Evolutionary conservation across 2,888 invertebrate species (phyloP), one percentile per base, ranked within the genome.

Genomic region (Orthonychiurus folsomi): DNA sequence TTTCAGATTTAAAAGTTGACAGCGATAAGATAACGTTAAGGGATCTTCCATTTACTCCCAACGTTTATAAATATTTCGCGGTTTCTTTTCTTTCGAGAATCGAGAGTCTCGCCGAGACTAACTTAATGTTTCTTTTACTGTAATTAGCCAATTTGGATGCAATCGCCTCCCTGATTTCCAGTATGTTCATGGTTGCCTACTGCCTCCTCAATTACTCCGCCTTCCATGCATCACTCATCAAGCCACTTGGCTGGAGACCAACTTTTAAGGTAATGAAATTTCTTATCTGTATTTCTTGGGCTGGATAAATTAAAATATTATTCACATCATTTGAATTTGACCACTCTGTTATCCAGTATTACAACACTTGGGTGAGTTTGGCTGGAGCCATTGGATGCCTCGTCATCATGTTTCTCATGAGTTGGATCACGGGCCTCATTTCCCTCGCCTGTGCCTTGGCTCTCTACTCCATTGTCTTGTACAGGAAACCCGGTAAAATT

Each of bases 381-480:
- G 54, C 77, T 20, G 80, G 80, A 50, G 76, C 79, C 2, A 57
- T 79, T 53, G 53, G 76, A 24, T 77, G 76, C 60, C 66, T 76
- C 50, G 76, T 74, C 23, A 79, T 81, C 27, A 82, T 81, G 81
- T 81, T 82, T 74, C 74, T 82, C 37, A 80, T 81, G 70, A 78
- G 79, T 72, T 81, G 80, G 80, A 76, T 77, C 75, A 78, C 79
- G 12, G 81, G 81, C 3, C 74, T 82, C 15, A 71, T 80, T 64
- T 80, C 81, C 1, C 77, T 81, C 65, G 76, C 75, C 63, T 72
- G 77, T 60, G 75, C 78, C 50, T 65, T 76, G 24, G 76, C 75
- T 24, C 76, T 83, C 27, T 83, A 81, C 74, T 73, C 80, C 59
- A 81, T 80, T 73, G 77, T 84, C 20, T 77, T 79, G 61, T 79